Percentiles rank a stretch among this genome's conserved stretches.
Evolutionary conservation across 2,797 vertebrate species (phyloP).

Genomic region (Holocentrus rufus): DNA sequence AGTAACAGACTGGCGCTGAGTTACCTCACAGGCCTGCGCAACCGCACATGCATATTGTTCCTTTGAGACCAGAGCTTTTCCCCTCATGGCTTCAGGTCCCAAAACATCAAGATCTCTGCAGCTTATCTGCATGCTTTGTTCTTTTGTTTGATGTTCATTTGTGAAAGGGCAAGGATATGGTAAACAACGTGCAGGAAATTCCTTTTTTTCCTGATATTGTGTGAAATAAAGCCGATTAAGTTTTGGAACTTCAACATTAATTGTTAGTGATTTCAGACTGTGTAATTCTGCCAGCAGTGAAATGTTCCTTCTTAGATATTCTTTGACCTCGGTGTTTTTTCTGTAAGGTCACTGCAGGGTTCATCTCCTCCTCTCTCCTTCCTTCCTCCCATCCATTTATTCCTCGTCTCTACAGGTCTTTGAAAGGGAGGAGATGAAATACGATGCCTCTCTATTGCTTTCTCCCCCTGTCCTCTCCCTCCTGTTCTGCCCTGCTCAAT

Average conservation of each 20-base stretch:
- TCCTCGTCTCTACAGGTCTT: slow-evolving; percentile 57
- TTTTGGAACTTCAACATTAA: not conserved
- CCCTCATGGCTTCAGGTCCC: slow-evolving; percentile 23
- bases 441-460: slow-evolving; percentile 52
- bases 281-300: not conserved
- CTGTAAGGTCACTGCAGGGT: slow-evolving; percentile 7
- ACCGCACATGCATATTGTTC: slow-evolving; percentile 9
- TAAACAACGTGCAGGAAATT: not conserved
- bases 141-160: slow-evolving; percentile 16
- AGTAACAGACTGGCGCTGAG: slow-evolving; percentile 70
- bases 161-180: not conserved
- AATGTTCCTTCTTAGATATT: slow-evolving; percentile 1
- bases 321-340: slow-evolving; percentile 11
- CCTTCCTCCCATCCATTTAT: slow-evolving; percentile 44
- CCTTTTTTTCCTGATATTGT: not conserved
- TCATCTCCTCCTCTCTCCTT: slow-evolving; percentile 15
- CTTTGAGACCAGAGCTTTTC: slow-evolving; percentile 24
- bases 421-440: slow-evolving; percentile 68
- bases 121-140: slow-evolving; percentile 17
- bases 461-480: slow-evolving; percentile 10
- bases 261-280: slow-evolving; percentile 6
- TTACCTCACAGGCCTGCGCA: slow-evolving; percentile 57
- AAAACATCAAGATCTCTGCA: slow-evolving; percentile 10
- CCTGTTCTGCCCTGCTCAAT: slow-evolving; percentile 28
- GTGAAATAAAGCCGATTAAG: not conserved